Evolutionary conservation across 2,888 invertebrate species (phyloP).

Genomic region (Stenolophus ochropezus): DNA sequence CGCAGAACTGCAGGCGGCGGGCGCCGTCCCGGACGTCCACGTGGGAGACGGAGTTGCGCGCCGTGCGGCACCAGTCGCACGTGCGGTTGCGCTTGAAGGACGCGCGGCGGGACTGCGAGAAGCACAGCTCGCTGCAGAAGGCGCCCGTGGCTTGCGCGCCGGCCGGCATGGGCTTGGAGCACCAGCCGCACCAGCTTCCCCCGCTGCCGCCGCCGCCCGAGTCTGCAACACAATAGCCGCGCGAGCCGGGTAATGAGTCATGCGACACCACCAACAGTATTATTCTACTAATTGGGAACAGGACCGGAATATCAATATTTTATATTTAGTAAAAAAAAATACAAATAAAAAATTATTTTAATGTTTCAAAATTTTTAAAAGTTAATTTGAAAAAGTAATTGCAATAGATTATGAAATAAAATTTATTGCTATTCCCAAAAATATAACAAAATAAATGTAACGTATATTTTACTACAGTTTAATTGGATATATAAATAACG

Average conservation of each 20-base stretch:
- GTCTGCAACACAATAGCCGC: slow-evolving; percentile 45
- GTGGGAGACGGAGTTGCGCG: slow-evolving; percentile 91
- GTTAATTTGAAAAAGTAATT: background rate
- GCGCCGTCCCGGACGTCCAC: slow-evolving; percentile 95
- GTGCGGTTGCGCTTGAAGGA: slow-evolving; percentile 94
- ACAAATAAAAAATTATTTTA: background rate
- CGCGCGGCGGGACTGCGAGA: slow-evolving; percentile 90
- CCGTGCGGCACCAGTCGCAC: slow-evolving; percentile 95
- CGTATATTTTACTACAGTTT: background rate
- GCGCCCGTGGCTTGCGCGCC: slow-evolving; percentile 73
- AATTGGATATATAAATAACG: background rate
- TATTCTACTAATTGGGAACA: slow-evolving; percentile 34
- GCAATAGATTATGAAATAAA: background rate
- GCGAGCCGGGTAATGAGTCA: slow-evolving; percentile 14
- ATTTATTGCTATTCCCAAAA: background rate
- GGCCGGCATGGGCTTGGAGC: slow-evolving; percentile 79
- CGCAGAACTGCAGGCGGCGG: slow-evolving; percentile 92
- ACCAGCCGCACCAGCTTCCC: slow-evolving; percentile 79
- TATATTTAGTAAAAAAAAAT: background rate
- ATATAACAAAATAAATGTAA: background rate
- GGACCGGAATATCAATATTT: slow-evolving; percentile 19
- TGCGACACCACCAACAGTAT: slow-evolving; percentile 30
- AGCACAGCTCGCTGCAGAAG: slow-evolving; percentile 93
- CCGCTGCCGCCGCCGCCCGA: slow-evolving; percentile 42
- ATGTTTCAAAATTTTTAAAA: too few relatives aligned